phyloP scores from a whole-genome alignment of 2,113 vertebrate species.

The Rostratula benghalensis region DNA sequence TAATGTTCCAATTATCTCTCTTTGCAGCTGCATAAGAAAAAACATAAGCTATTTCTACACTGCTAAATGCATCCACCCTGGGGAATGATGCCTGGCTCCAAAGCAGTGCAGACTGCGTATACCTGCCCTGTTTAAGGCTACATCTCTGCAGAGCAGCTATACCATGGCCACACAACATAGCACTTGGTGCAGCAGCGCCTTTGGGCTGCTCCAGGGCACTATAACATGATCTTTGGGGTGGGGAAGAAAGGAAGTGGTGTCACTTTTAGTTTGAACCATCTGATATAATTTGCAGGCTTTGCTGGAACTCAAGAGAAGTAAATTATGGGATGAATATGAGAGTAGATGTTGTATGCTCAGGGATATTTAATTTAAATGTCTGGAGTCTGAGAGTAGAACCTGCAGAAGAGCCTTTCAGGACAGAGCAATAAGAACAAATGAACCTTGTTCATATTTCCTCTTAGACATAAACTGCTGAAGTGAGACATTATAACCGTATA shows the following conservation, averaged over 20 bases:
- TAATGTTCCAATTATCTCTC: background rate
- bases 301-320: background rate
- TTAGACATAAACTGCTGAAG: background rate
- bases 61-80: background rate
- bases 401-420: background rate
- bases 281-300: background rate
- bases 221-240: background rate
- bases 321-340: background rate
- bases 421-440: background rate
- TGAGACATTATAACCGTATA: rapidly evolving
- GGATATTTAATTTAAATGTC: background rate
- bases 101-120: background rate
- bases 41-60: background rate
- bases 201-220: background rate
- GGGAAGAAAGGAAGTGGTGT: background rate
- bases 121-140: background rate
- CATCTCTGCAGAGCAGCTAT: background rate
- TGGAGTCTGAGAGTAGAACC: background rate
- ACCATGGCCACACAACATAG: background rate
- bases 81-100: background rate
- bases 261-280: background rate
- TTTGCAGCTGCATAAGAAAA: background rate
- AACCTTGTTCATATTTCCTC: background rate
- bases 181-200: background rate
- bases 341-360: background rate